Conservation (phyloP, 2,888 invertebrate species). For the Coleophora deauratella region DNA sequence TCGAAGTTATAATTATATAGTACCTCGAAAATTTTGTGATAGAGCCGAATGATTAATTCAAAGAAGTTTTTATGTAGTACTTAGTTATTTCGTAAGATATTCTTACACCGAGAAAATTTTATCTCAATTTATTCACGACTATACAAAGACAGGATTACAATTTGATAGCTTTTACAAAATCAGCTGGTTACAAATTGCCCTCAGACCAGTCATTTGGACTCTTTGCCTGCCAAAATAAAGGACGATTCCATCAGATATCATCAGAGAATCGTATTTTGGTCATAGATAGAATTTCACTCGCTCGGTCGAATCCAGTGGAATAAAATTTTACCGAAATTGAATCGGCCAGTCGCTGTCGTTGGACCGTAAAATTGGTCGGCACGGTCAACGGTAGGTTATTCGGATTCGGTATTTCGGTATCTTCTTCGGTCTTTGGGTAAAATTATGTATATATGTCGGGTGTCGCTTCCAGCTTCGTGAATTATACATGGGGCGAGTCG, state of each 20-base stretch:
- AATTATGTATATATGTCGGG: conserved; percentile 47
- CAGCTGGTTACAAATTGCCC: no score
- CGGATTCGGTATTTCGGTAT: conserved; percentile 32
- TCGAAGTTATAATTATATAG: conserved; percentile 1
- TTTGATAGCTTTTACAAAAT: no score
- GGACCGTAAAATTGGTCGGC: conserved; percentile 67
- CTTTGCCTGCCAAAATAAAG: conserved; percentile 31
- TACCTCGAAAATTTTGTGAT: no score
- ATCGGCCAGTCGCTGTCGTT: conserved; percentile 55
- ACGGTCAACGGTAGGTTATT: conserved; percentile 45
- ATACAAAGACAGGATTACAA: neutral
- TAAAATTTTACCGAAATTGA: conserved; percentile 72
- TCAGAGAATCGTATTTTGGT: conserved; percentile 40
- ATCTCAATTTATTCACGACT: neutral
- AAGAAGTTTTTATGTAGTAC: no score
- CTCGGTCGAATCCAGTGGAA: conserved; percentile 57
- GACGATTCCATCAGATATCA: conserved; percentile 41
- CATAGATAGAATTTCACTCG: conserved; percentile 60
- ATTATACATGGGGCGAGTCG: conserved; percentile 59
- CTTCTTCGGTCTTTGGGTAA: conserved; percentile 51
- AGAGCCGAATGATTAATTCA: no score
- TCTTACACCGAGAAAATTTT: no score
- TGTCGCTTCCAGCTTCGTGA: conserved; percentile 56
- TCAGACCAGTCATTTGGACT: conserved; percentile 27
- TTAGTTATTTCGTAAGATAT: no score